These are phyloP conservation scores for Blastobasis lacticolella DNA, from an alignment of 2,888 invertebrate species.

Conservation along the genomic window DNA sequence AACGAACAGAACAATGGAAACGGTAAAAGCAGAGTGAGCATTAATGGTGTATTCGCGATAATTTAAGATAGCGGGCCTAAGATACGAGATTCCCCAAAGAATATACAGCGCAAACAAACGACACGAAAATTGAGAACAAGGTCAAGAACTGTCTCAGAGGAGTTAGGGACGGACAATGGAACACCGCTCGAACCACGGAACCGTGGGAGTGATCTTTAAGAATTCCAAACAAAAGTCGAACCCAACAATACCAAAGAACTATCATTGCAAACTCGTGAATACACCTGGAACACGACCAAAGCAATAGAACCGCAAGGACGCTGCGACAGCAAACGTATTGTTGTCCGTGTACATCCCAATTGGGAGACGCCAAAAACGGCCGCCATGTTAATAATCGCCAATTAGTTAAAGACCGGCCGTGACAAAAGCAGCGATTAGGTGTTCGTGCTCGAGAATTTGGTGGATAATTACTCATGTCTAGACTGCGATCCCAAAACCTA, in stretches of 20 bases:
- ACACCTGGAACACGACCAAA: background rate
- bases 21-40: background rate
- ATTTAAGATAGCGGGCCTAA: background rate
- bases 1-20: conserved; percentile 2
- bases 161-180: conserved; percentile 51
- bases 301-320: background rate
- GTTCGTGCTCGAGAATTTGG: conserved; percentile 17
- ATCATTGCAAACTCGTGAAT: conserved; percentile 24
- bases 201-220: conserved; percentile 61
- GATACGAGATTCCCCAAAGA: conserved; percentile 15
- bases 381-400: conserved; percentile 27
- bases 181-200: conserved; percentile 37
- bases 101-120: conserved; percentile 17
- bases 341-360: conserved; percentile 18
- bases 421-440: conserved; percentile 23
- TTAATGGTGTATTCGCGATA: background rate
- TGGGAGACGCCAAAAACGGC: conserved; percentile 31
- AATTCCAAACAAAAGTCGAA: conserved; percentile 36
- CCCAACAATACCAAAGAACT: conserved; percentile 28
- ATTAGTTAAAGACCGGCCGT: conserved; percentile 26
- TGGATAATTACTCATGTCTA: conserved; percentile 15
- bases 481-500: background rate
- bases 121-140: conserved; percentile 57
- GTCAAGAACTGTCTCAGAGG: conserved; percentile 61
- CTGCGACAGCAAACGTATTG: conserved; percentile 11